Evolutionary conservation across 1,140 invertebrate species (phyloP).

Genomic region (Drosophila orena): DNA sequence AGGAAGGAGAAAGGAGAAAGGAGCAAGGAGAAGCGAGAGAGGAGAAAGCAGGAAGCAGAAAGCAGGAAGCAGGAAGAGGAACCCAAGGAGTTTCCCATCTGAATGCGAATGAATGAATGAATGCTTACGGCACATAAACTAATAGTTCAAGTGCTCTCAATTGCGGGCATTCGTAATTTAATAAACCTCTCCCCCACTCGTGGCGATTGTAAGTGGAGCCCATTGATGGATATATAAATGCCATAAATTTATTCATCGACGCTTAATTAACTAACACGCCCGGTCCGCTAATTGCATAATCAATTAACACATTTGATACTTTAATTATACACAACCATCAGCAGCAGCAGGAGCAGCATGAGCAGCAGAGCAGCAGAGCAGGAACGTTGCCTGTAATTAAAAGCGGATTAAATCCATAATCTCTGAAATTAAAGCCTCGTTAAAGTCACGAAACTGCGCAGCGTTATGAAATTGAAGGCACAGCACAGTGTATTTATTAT

Average conservation of each 20-base stretch:
- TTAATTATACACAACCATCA: conserved; percentile 50
- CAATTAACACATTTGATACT: conserved; percentile 65
- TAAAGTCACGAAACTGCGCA: conserved; percentile 36
- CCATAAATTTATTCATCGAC: conserved; percentile 38
- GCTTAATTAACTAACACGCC: conserved; percentile 57
- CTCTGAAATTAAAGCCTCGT: conserved; percentile 64
- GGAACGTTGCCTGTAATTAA: conserved; percentile 48
- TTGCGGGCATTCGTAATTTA: conserved; percentile 25
- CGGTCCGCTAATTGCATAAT: conserved; percentile 63
- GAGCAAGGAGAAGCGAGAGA: not conserved
- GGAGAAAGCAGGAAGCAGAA: not conserved
- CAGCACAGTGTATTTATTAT: conserved; percentile 60
- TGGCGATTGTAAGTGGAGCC: not conserved
- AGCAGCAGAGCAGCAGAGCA: conserved; percentile 1
- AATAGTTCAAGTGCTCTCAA: conserved; percentile 59
- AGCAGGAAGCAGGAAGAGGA: conserved; percentile 8
- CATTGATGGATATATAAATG: conserved; percentile 36
- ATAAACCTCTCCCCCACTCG: conserved; percentile 9
- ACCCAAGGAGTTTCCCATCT: conserved; percentile 22
- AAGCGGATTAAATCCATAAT: conserved; percentile 67
- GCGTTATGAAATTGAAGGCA: conserved; percentile 20
- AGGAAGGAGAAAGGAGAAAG: not conserved
- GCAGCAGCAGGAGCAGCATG: conserved; percentile 1
- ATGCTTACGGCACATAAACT: conserved; percentile 43
- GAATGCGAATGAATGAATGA: conserved; percentile 49